These are phyloP conservation scores for Eupithecia subumbrata DNA, from an alignment of 2,888 invertebrate species.

Conservation along the genomic window DNA sequence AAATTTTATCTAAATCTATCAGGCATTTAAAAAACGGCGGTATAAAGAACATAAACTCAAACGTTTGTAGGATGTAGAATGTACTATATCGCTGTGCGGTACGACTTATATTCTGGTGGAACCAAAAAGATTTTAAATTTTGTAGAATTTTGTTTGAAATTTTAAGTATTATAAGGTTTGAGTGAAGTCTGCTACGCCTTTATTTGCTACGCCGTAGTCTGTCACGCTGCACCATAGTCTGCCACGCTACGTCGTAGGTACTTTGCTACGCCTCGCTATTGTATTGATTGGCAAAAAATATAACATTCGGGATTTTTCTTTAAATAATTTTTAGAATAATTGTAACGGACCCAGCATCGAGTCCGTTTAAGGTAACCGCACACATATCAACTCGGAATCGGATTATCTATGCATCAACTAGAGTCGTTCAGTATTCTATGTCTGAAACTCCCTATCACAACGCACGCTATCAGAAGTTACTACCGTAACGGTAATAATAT, in stretches of 20 bases:
- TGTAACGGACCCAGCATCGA: not conserved
- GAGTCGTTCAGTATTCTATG: not conserved
- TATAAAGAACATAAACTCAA: too few species aligned
- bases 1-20: not conserved
- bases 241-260: too few species aligned
- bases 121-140: not conserved
- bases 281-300: too few species aligned
- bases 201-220: not conserved
- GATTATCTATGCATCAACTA: not conserved
- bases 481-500: not conserved
- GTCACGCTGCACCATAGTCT: too few species aligned
- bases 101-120: not conserved
- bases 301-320: too few species aligned
- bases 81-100: not conserved
- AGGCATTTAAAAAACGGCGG: too few species aligned
- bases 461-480: not conserved
- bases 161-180: not conserved
- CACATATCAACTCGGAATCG: not conserved
- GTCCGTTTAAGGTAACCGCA: not conserved
- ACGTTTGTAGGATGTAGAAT: too few species aligned
- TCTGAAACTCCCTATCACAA: not conserved
- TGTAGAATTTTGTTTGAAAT: not conserved
- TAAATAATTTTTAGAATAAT: too few species aligned
- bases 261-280: not conserved
- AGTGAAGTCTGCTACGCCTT: not conserved